Conservation (phyloP, 2,113 vertebrate genomes). For the Diadophis punctatus region DNA sequence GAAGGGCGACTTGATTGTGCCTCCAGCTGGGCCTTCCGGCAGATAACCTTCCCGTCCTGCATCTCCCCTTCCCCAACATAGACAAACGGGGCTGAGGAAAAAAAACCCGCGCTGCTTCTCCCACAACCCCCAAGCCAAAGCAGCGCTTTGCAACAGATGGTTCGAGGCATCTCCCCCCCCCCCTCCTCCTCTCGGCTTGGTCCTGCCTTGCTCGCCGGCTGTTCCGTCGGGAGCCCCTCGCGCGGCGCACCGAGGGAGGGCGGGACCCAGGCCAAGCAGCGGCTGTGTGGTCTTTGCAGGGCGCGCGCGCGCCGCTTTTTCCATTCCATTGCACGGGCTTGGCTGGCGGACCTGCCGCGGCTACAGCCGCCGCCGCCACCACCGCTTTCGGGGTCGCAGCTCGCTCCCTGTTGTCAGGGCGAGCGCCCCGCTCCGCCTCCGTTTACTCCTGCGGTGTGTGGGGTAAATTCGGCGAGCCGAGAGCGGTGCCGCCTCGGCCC, state of each 20-base stretch:
- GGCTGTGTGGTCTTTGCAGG: conserved; percentile 25
- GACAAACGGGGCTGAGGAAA: neutral
- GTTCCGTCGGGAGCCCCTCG: conserved; percentile 21
- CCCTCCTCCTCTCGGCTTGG: neutral
- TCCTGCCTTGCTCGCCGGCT: conserved; percentile 50
- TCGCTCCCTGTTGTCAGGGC: fast-evolving
- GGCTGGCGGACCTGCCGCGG: neutral
- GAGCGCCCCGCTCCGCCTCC: neutral
- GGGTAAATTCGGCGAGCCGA: neutral
- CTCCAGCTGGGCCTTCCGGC: neutral
- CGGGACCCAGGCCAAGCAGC: conserved; percentile 37
- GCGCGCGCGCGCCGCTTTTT: neutral
- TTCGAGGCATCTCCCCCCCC: conserved; percentile 35
- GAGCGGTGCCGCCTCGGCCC: neutral
- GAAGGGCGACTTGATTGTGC: neutral
- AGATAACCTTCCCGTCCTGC: neutral
- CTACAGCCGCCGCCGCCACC: no score
- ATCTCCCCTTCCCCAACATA: neutral
- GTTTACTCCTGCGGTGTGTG: neutral
- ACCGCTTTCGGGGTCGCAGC: no score
- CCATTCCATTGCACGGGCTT: neutral
- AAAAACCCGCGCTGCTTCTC: neutral
- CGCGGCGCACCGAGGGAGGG: conserved; percentile 29
- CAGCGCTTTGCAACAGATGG: conserved; percentile 75
- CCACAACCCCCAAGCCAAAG: conserved; percentile 32